A percentile compares a stretch with the other conserved stretches of the same genome.
These are phyloP conservation scores for Conomelus anceps DNA, from an alignment of 2,888 invertebrate species.

Conservation along the genomic window DNA sequence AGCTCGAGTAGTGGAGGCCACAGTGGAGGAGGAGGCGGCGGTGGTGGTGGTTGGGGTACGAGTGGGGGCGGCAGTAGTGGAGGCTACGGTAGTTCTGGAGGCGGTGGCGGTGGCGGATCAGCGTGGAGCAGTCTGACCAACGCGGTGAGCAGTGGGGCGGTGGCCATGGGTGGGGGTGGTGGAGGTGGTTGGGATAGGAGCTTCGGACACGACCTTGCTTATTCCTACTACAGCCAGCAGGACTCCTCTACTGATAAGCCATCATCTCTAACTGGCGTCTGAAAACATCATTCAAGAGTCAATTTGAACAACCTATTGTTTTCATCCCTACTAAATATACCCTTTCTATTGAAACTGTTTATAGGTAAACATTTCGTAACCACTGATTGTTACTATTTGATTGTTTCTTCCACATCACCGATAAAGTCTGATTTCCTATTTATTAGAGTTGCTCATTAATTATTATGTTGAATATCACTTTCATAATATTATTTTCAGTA, in stretches of 20 bases:
- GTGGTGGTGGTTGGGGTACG: not conserved
- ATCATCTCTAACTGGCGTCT: not conserved
- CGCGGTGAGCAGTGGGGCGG: not conserved
- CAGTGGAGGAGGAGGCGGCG: not conserved
- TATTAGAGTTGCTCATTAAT: no score
- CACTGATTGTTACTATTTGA: no score
- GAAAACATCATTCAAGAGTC: not conserved
- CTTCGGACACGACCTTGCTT: not conserved
- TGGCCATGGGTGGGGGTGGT: not conserved
- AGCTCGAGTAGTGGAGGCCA: not conserved
- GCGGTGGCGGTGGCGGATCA: not conserved
- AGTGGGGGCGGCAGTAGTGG: not conserved
- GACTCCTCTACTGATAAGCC: not conserved
- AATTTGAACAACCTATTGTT: no score
- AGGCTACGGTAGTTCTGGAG: not conserved
- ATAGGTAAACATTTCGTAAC: no score
- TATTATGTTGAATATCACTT: no score
- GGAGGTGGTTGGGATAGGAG: not conserved
- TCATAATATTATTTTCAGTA: no score
- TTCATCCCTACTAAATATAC: no score
- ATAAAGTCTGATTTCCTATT: no score
- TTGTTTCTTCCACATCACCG: no score
- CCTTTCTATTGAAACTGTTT: no score
- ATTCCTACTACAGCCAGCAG: not conserved
- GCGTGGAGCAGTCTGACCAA: not conserved